Conservation (phyloP, 2,113 vertebrate genomes). For the Atractosteus spatula region DNA sequence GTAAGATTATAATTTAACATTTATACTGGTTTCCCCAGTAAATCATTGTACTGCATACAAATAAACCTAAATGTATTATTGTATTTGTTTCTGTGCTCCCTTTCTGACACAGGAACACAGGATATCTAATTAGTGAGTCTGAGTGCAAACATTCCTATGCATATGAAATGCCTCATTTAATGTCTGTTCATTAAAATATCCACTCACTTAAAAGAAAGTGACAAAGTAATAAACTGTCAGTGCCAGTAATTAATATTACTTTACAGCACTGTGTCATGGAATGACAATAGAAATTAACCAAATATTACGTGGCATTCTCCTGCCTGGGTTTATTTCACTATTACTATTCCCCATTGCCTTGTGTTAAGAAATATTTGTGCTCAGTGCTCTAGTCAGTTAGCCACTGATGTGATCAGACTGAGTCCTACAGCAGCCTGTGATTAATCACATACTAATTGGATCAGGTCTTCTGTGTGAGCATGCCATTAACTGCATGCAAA, state of each 20-base stretch:
- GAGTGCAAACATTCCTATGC: constrained; percentile 26
- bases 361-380: constrained; percentile 33
- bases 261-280: constrained; percentile 31
- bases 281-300: constrained; percentile 51
- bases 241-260: constrained; percentile 42
- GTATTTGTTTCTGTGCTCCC: no score
- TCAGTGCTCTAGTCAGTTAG: constrained; percentile 37
- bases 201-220: constrained; percentile 39
- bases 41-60: no score
- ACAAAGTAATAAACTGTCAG: constrained; percentile 26
- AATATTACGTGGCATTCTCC: constrained; percentile 34
- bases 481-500: constrained; percentile 33
- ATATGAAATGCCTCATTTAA: constrained; percentile 34
- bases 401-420: constrained; percentile 23
- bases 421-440: constrained; percentile 34
- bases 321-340: constrained; percentile 21
- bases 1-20: no score
- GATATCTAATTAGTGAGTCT: neutral
- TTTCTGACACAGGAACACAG: no score
- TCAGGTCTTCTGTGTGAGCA: constrained; percentile 46
- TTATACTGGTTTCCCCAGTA: no score
- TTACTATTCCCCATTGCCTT: constrained; percentile 30
- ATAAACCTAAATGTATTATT: no score
- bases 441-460: constrained; percentile 52
- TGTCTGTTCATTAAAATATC: constrained; percentile 43